These are phyloP conservation scores for Scelioninae gen. 2 DNA, from an alignment of 2,888 invertebrate species.

Conservation along the genomic window DNA sequence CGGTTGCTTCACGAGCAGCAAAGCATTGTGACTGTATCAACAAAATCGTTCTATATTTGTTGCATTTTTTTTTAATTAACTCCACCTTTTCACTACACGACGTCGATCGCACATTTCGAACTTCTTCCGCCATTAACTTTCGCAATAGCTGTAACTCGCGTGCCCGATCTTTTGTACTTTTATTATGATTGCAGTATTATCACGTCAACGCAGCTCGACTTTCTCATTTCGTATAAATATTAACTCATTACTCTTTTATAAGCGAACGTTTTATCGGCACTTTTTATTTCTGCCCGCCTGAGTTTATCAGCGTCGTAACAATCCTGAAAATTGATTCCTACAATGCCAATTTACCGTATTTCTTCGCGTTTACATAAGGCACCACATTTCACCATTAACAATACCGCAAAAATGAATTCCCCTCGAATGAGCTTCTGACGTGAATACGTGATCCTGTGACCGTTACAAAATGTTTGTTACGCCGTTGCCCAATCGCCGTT, in stretches of 20 bases:
- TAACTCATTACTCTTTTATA: constrained; percentile 21
- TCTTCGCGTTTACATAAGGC: constrained; percentile 30
- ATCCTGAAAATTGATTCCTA: constrained; percentile 18
- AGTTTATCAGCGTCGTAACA: constrained; percentile 22
- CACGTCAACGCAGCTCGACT: constrained; percentile 19
- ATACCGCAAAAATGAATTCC: constrained; percentile 31
- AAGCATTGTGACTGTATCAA: too few species aligned
- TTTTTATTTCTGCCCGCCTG: constrained; percentile 22
- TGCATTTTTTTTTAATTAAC: too few species aligned
- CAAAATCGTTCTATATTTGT: too few species aligned
- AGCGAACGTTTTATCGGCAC: constrained; percentile 12
- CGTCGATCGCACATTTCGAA: too few species aligned
- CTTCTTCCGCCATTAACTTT: neutral
- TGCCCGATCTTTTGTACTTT: constrained; percentile 11
- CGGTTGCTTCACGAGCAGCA: too few species aligned
- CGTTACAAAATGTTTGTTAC: constrained; percentile 17
- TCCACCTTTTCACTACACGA: too few species aligned
- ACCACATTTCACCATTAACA: constrained; percentile 30
- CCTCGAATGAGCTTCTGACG: constrained; percentile 11
- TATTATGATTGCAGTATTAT: constrained; percentile 6
- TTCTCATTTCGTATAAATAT: constrained; percentile 21
- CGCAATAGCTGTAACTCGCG: constrained; percentile 4
- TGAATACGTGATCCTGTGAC: constrained; percentile 22
- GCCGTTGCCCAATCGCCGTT: constrained; percentile 14
- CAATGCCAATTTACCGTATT: constrained; percentile 9